These are phyloP conservation scores for Colossoma macropomum DNA, from an alignment of 2,113 vertebrate genomes.

Conservation along the genomic window DNA sequence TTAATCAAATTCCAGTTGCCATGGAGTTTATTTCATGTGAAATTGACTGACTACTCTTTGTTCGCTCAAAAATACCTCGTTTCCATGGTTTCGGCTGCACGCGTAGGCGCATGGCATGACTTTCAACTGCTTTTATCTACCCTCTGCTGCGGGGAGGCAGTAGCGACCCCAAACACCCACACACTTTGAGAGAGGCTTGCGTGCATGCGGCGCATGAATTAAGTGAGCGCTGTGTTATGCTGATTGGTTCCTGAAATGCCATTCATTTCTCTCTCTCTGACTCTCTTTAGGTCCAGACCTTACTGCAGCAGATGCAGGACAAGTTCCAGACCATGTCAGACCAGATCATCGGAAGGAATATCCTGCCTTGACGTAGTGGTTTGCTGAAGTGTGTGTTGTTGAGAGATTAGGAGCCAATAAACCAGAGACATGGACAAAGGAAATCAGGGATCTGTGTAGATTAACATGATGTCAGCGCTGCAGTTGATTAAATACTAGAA, in stretches of 20 bases:
- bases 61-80: constrained; percentile 26
- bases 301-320: constrained; percentile 98
- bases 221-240: not conserved
- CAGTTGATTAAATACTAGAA: not conserved
- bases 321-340: constrained; percentile 99
- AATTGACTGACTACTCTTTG: constrained; percentile 3
- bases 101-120: constrained; percentile 41
- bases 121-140: constrained; percentile 26
- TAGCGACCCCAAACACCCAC: constrained; percentile 35
- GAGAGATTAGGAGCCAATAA: not conserved
- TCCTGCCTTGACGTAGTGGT: constrained; percentile 75
- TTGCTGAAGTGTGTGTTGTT: not conserved
- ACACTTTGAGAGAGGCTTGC: not conserved
- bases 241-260: not conserved
- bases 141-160: constrained; percentile 18
- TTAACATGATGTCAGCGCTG: not conserved
- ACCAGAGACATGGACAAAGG: not conserved
- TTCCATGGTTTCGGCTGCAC: constrained; percentile 40
- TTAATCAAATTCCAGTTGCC: not conserved
- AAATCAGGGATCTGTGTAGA: not conserved
- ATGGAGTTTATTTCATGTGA: constrained; percentile 18
- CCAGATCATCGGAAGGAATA: constrained; percentile 99
- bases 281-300: constrained; percentile 86
- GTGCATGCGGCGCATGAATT: not conserved
- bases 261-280: not conserved